These are phyloP conservation scores for Magallana nippona DNA, from an alignment of 2,888 invertebrate genomes.

Conservation along the genomic window DNA sequence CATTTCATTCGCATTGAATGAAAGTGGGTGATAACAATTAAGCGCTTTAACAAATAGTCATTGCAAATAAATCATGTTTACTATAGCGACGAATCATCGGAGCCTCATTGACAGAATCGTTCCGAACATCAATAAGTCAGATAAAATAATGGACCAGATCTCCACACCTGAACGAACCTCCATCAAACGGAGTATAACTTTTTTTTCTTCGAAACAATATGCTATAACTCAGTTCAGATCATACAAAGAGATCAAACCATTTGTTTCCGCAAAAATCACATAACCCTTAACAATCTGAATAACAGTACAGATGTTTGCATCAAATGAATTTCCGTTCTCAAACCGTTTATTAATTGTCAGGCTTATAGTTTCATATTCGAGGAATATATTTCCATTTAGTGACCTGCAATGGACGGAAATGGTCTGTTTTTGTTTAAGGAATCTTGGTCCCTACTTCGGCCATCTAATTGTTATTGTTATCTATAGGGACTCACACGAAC, in stretches of 20 bases:
- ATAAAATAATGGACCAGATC: slow-evolving; percentile 3
- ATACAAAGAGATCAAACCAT: background rate
- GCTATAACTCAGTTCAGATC: slow-evolving; percentile 24
- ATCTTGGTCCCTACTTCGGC: background rate
- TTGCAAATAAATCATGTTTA: slow-evolving; percentile 29
- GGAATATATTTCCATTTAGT: background rate
- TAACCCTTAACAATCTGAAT: background rate
- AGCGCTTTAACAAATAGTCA: slow-evolving; percentile 29
- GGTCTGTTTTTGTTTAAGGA: background rate
- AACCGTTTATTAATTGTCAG: background rate
- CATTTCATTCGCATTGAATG: slow-evolving; percentile 27
- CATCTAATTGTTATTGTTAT: slow-evolving; percentile 2
- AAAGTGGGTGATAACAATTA: slow-evolving; percentile 23
- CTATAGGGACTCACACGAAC: background rate
- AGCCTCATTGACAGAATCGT: slow-evolving; percentile 4
- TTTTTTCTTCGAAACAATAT: background rate
- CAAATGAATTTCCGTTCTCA: slow-evolving; percentile 20
- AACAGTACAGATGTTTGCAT: background rate
- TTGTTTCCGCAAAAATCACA: slow-evolving; percentile 3
- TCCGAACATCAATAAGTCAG: background rate
- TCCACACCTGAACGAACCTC: slow-evolving; percentile 21
- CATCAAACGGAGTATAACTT: background rate
- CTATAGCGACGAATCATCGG: slow-evolving; percentile 7
- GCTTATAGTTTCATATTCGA: background rate
- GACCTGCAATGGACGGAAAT: slow-evolving; percentile 4